A percentile compares a stretch with the other conserved stretches of the same genome.
phyloP scores from a whole-genome alignment of 2,113 vertebrate species.

The Melierax canorus region DNA sequence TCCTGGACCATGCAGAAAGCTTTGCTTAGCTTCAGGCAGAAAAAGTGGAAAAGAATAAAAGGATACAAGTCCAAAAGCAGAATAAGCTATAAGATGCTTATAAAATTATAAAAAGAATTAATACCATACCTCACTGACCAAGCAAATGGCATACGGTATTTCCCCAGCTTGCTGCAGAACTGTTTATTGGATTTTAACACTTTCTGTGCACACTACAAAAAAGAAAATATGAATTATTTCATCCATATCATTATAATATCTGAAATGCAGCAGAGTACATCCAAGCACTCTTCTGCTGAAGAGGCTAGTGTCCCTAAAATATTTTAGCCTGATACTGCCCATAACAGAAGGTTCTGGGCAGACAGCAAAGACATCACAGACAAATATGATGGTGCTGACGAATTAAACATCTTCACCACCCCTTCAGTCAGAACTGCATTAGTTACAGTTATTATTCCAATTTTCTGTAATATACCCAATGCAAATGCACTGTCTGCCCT shows the following conservation, averaged over 20 bases:
- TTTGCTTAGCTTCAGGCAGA: not conserved
- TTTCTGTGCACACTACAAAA: constrained; percentile 88
- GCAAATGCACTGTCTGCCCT: not conserved
- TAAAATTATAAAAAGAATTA: not conserved
- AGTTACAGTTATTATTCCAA: not conserved
- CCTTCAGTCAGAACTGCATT: not conserved
- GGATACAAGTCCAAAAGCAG: not conserved
- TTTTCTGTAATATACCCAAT: not conserved
- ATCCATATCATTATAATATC: not conserved
- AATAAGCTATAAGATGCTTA: not conserved
- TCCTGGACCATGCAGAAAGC: not conserved
- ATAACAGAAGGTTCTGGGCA: not conserved
- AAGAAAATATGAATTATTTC: not conserved
- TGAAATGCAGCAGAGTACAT: not conserved
- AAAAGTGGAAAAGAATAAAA: not conserved
- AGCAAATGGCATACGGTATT: constrained; percentile 97
- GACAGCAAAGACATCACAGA: not conserved
- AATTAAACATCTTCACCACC: not conserved
- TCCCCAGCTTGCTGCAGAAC: constrained; percentile 93
- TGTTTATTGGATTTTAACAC: constrained; percentile 93
- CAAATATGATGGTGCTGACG: not conserved
- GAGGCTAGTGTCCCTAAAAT: not conserved
- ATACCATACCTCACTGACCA: constrained; percentile 93
- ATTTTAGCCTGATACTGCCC: not conserved
- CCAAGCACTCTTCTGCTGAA: not conserved